Evolutionary conservation across 2,888 invertebrate species (phyloP), one percentile per base, ranked within the genome.

Genomic region (Oxycera nigricornis): DNA sequence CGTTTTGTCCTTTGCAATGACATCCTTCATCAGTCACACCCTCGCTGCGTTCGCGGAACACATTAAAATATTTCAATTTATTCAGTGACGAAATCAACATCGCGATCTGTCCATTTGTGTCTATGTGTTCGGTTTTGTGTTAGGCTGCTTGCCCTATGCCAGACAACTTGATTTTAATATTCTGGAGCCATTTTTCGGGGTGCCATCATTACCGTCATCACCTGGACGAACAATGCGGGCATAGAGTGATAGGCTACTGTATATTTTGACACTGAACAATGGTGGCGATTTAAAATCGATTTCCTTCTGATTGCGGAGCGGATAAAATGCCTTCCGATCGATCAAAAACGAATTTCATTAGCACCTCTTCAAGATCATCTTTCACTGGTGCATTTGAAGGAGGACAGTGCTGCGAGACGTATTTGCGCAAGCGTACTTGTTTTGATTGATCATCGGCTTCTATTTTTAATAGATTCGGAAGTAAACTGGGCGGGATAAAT

Each of bases 1-100:
- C 17, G 35, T 62, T 20, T 30, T n/a, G 35, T 26, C 31, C 31
- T 31, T 20, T 14, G 30, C 31, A 17, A 35, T 26, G 35, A 20
- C 26, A 55, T 24, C 24, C 22, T n/a, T 50, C 4, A 4, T 50
- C 50, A 4, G 11, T 17, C 14, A 4, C 24, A 22, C 9, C 24
- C 24, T 46, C n/a, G 46, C 46, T 46, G 14, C 17, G 14, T 55
- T 55, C 55, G 6, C 24, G 2, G 55, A 55, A 55, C 55, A 22
- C 74, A 79, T 80, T 83, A 83, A 82, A 82, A 82, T 83, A 83
- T 82, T 82, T 81, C 82, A 83, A 83, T 83, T 80, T 83, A 83
- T 83, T 80, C 83, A 81, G 83, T 80, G 83, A 81, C 82, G 82
- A 83, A 35, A 70, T 70, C 70, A 55, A 70, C 52, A 70, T 70